Evolutionary conservation across 2,888 invertebrate species (phyloP), one percentile per base, ranked within the genome.

Genomic region (Tortrix viridana): DNA sequence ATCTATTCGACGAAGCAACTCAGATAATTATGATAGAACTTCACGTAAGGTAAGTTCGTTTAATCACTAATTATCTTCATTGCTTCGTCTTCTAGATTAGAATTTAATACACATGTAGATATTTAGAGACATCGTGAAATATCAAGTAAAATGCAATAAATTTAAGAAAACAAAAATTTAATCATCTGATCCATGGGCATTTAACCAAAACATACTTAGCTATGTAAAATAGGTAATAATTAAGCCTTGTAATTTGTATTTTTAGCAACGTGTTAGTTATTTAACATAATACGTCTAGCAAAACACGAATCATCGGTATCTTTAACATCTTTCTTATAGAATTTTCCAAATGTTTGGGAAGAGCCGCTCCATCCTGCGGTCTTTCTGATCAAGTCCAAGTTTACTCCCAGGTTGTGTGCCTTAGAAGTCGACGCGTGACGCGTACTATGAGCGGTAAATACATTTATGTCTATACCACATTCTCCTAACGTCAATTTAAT

Each of bases 401-500:
- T 65, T 14, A 63, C 65, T 12, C 66, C 68, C 3, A 44, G 26
- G 9, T 41, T 49, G 3, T 46, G 47, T 3, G 69, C 69, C 12
- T 41, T 19, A 1, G 69, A 71, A 4, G 69, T 69, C 32, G 68
- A 41, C 7, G 69, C 70, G 43, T 68, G 69, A 12, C 70, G 54
- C 19, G 68, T 69, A 52, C 65, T 66, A 19, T 68, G 68, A 9
- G 68, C 64, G 9, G 59, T 54, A 32, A 68, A 67, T 16, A 19
- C 18, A 2, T 46, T 48, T 2, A 62, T 53, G 46, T 69, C 69
- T 16, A 71, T 58, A 2, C 68, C 68, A 46, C 68, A 65, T 20
- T 61, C 64, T 16, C 58, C 23, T 53, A 70, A 43, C 9, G 62
- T 58, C 43, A 47, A 32, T 47, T 65, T 68, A 14, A 68, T 65